Evolutionary conservation across 2,797 vertebrate species (phyloP), one percentile per base, ranked within the genome.

Genomic region (Catamblyrhynchus diadema): DNA sequence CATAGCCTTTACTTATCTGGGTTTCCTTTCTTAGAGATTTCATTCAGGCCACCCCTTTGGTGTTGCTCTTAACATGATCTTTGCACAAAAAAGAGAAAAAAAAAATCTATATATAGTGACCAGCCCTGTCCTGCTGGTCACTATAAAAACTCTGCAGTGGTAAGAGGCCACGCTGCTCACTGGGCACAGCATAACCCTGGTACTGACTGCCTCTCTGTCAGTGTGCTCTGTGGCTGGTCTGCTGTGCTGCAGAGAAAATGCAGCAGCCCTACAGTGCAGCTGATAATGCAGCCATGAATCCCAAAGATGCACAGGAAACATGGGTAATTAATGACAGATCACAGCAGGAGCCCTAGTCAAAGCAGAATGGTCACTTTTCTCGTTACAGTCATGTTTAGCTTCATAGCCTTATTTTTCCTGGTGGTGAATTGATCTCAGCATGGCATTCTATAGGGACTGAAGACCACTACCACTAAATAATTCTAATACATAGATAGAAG

Each of bases 111-210:
- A 17, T 0, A n/a, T n/a, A n/a, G n/a, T n/a, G n/a, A n/a, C n/a
- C n/a, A 75, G 25, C 23, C 28, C 6, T 39, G 22, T n/a, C 30
- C 21, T 8, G 3, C n/a, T n/a, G 14, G 21, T 51, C 47, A 71
- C 23, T 4, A 1, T 12, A 44, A 70, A 6, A 5, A 33, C 28
- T 21, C 50, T 32, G 42, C 41, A 71, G 35, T 0, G 0, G 12
- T 11, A 14, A 8, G 14, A 54, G 23, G 32, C 51, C 1, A 1
- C 3, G 6, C 21, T 80, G 51, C 25, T 28, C 33, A 21, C 51
- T 21, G 9, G 44, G 44, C 56, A 73, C 19, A 71, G 30, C 28
- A 48, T 18, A 35, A 53, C 24, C 5, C 6, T 2, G 71, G 28
- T 6, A 14, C 28, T 33, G 39, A 17, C 37, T 51, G 32, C 21